Evolutionary conservation across 2,113 vertebrate genomes (phyloP).

Genomic region (Marmota monax): DNA sequence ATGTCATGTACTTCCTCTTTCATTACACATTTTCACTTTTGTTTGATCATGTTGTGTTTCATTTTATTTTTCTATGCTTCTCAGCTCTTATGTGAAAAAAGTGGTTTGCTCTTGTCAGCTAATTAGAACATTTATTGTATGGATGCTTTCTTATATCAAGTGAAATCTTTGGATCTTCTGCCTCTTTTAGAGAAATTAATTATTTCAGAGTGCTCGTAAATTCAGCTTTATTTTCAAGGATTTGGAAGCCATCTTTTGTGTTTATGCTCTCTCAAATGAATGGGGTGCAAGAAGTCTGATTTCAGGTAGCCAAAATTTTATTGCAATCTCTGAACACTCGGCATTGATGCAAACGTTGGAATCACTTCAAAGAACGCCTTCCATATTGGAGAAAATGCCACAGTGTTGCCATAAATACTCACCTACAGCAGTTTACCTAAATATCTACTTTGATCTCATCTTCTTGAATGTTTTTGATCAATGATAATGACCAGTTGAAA

Average conservation of each 20-base stretch:
- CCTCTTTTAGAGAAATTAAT: slow-evolving; percentile 10
- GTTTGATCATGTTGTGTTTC: not conserved
- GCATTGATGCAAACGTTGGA: slow-evolving; percentile 37
- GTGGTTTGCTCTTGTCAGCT: not conserved
- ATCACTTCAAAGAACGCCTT: slow-evolving; percentile 62
- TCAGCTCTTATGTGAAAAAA: not conserved
- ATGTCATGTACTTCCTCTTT: not conserved
- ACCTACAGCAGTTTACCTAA: slow-evolving; percentile 51
- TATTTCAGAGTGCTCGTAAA: not conserved
- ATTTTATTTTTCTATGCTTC: not conserved
- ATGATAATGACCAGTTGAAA: slow-evolving; percentile 49
- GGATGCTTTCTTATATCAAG: not conserved
- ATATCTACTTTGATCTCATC: slow-evolving; percentile 67
- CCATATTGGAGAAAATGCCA: not conserved
- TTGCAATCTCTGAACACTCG: slow-evolving; percentile 25
- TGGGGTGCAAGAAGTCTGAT: not conserved
- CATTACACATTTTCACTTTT: not conserved
- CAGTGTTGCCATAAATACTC: not conserved
- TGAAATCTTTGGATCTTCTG: not conserved
- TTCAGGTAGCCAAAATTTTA: slow-evolving; percentile 35
- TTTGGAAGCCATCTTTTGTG: not conserved
- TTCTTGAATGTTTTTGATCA: slow-evolving; percentile 71
- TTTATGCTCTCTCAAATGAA: slow-evolving; percentile 52
- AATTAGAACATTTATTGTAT: not conserved
- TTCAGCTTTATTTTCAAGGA: not conserved